Evolutionary conservation across 2,888 invertebrate species (phyloP).

Genomic region (Eretmocerus hayati): DNA sequence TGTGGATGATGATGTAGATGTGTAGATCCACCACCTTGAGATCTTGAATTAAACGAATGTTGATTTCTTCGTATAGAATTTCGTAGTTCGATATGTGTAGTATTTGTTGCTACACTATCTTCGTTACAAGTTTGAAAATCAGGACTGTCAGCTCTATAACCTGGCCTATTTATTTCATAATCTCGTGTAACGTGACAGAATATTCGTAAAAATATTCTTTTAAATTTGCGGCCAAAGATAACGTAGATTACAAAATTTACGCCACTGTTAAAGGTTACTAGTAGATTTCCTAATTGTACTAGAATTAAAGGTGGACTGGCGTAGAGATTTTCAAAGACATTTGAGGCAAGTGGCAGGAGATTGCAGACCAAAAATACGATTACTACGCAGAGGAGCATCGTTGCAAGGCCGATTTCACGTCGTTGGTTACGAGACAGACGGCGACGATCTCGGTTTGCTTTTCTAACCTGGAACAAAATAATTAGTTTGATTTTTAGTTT

Average conservation of each 20-base stretch:
- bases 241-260: slow-evolving; percentile 98
- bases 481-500: too few relatives aligned
- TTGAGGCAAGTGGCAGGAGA: slow-evolving; percentile 76
- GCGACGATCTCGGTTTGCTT: slow-evolving; percentile 84
- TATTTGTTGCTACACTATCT: slow-evolving; percentile 73
- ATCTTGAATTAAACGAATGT: too few relatives aligned
- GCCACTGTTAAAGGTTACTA: slow-evolving; percentile 94
- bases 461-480: slow-evolving; percentile 74
- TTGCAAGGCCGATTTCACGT: slow-evolving; percentile 87
- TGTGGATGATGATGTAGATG: neutral
- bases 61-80: slow-evolving; percentile 55
- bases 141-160: slow-evolving; percentile 47
- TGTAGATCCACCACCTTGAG: neutral
- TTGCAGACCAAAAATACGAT: slow-evolving; percentile 92
- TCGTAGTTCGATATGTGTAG: slow-evolving; percentile 57
- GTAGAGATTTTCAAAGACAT: slow-evolving; percentile 77
- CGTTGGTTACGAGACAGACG: slow-evolving; percentile 82
- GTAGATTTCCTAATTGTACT: slow-evolving; percentile 78
- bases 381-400: slow-evolving; percentile 91
- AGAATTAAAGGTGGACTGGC: slow-evolving; percentile 60
- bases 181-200: slow-evolving; percentile 57
- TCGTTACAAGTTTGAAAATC: slow-evolving; percentile 51
- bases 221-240: slow-evolving; percentile 95
- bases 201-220: slow-evolving; percentile 73
- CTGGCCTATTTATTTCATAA: slow-evolving; percentile 31